These are phyloP conservation scores for Gila orcuttii DNA, from an alignment of 2,113 vertebrate species.

Conservation along the genomic window DNA sequence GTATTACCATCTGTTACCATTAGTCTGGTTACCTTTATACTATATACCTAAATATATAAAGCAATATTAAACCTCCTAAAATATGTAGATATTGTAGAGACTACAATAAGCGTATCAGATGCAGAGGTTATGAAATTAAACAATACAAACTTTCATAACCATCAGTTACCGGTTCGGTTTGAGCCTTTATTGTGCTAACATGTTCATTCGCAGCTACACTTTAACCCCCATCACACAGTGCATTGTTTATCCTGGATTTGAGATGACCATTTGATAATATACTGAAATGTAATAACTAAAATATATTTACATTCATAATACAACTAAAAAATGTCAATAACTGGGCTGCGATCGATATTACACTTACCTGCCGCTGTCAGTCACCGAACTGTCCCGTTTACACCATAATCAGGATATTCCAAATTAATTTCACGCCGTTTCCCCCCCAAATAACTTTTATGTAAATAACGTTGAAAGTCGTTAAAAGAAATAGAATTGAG, in stretches of 20 bases:
- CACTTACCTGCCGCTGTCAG: slow-evolving; percentile 68
- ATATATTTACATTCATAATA: neutral
- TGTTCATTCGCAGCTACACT: neutral
- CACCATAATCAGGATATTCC: slow-evolving; percentile 65
- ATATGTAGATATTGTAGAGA: neutral
- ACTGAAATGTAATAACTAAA: neutral
- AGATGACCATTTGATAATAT: neutral
- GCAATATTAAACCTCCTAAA: neutral
- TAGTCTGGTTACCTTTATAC: too few relatives aligned
- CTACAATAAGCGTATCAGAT: neutral
- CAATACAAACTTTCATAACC: neutral
- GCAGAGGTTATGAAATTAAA: neutral
- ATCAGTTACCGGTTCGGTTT: neutral
- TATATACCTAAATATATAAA: too few relatives aligned
- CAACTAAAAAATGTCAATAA: neutral
- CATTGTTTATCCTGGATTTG: neutral
- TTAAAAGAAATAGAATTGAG: slow-evolving; percentile 11
- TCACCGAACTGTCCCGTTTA: slow-evolving; percentile 66
- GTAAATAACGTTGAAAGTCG: neutral
- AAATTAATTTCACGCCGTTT: neutral
- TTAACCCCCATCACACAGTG: neutral
- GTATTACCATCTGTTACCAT: slow-evolving; percentile 1
- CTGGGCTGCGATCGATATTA: slow-evolving; percentile 24
- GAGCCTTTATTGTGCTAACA: slow-evolving; percentile 21
- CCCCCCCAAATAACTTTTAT: neutral